These are phyloP conservation scores for Nyctalus aviator DNA, from an alignment of 2,797 vertebrate genomes.

Conservation along the genomic window DNA sequence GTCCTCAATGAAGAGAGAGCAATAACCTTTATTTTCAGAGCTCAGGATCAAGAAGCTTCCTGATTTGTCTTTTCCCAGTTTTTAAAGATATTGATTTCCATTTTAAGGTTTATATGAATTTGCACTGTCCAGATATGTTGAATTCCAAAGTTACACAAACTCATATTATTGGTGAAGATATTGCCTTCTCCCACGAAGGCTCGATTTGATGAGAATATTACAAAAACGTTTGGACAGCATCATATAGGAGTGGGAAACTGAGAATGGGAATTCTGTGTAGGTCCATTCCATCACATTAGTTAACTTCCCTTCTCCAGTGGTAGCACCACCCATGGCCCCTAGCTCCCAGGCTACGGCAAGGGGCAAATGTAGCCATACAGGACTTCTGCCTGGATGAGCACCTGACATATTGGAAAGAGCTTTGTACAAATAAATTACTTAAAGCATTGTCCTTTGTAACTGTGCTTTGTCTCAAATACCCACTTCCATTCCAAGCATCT, in stretches of 20 bases:
- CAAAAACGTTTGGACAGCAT: background rate
- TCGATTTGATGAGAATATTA: background rate
- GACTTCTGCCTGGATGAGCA: background rate
- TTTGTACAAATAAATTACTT: background rate
- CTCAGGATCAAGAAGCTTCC: background rate
- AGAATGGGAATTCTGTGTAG: background rate
- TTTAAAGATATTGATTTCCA: background rate
- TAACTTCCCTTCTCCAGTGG: background rate
- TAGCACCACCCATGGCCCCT: background rate
- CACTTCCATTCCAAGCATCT: slow-evolving; percentile 73
- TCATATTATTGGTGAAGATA: background rate
- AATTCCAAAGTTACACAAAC: slow-evolving; percentile 20
- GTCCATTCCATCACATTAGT: background rate
- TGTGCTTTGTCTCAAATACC: slow-evolving; percentile 67
- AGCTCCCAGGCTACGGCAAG: background rate
- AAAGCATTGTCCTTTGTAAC: background rate
- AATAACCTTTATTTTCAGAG: background rate
- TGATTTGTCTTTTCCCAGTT: background rate
- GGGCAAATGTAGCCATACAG: background rate
- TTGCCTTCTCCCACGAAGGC: background rate
- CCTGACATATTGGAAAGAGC: background rate
- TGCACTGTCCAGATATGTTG: background rate
- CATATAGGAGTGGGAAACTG: background rate
- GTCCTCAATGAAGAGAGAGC: background rate
- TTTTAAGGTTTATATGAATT: background rate